phyloP scores from a whole-genome alignment of 2,797 vertebrate species.

The Cetoscarus ocellatus region DNA sequence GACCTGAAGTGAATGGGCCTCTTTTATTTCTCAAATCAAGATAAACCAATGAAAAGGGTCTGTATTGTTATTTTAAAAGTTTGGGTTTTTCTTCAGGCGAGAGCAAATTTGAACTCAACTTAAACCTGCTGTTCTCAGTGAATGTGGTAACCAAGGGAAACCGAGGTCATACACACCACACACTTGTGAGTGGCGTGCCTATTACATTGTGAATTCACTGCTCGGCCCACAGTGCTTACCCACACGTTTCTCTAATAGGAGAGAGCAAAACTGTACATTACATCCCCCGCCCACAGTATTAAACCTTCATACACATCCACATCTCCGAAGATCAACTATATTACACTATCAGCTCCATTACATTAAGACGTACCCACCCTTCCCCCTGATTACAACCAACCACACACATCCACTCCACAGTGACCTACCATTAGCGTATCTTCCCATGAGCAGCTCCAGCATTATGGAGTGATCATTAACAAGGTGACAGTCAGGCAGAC shows the following conservation, averaged over 20 bases:
- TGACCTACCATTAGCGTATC: constrained; percentile 48
- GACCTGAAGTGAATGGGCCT: background rate
- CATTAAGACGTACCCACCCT: constrained; percentile 5
- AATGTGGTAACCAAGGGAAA: constrained; percentile 63
- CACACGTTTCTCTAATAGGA: constrained; percentile 40
- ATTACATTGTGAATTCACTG: constrained; percentile 37
- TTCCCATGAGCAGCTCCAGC: constrained; percentile 33
- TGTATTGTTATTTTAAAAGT: constrained; percentile 20
- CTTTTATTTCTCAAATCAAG: constrained; percentile 6
- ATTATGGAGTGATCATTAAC: constrained; percentile 56
- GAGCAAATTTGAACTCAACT: constrained; percentile 26
- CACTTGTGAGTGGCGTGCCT: constrained; percentile 22
- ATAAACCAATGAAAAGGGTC: constrained; percentile 6
- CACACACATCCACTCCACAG: constrained; percentile 16
- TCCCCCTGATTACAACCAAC: constrained; percentile 13
- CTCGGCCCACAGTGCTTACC: constrained; percentile 35
- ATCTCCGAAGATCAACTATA: background rate
- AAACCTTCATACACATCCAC: background rate
- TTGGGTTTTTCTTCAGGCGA: constrained; percentile 17
- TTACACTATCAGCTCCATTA: background rate
- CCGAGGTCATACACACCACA: constrained; percentile 50
- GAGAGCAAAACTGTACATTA: constrained; percentile 8
- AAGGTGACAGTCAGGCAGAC: constrained; percentile 48
- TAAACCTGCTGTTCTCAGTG: constrained; percentile 46
- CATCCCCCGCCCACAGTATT: constrained; percentile 8